Evolutionary conservation across 2,113 vertebrate genomes (phyloP), one percentile per base, ranked within the genome.

Genomic region (Synchiropus splendidus): DNA sequence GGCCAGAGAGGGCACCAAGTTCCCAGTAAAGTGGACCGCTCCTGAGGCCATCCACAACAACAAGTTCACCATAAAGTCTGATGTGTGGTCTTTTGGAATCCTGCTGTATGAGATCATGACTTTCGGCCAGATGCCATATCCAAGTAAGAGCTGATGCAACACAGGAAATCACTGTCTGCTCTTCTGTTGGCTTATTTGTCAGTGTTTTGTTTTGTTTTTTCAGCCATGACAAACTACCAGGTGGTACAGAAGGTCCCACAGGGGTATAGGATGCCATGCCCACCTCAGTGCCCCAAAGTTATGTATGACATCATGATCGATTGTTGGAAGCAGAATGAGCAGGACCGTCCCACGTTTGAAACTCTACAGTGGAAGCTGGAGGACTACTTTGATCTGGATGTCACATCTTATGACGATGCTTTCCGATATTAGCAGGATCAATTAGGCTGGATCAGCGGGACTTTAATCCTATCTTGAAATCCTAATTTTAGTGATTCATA

Each of bases 11-110:
- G 90, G 88, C 36, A 78, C 75, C 36, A 97, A 92, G 48, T 89
- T 99, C n/a, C 95, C 95, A 0, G 84, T 99, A 48, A 99, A 95
- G 73, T 99, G 95, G 95, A 98, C 94, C 0, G 92, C 95, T 3
- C 94, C 89, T 0, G 95, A 99, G 77, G 91, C 89, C 32, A 84
- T 97, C 27, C 63, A 47, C 10, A 49, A 62, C 21, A 88, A 79
- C 75, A 89, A 79, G 67, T 99, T 95, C 79, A 89, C 72, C 50
- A 79, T 95, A 64, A 98, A 99, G 68, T 98, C 94, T 0, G 95
- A 99, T 42, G 81, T 99, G 14, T 99, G 95, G 95, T 93, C 94
- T 13, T 99, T 96, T 74, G 95, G 94, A 38, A 82, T 99, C 64
- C 78, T 99, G 54, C 82, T 99, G 34, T 90, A 86, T 72, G 95